phyloP scores from a whole-genome alignment of 2,797 vertebrate species.

The Enteromius viviparus region DNA sequence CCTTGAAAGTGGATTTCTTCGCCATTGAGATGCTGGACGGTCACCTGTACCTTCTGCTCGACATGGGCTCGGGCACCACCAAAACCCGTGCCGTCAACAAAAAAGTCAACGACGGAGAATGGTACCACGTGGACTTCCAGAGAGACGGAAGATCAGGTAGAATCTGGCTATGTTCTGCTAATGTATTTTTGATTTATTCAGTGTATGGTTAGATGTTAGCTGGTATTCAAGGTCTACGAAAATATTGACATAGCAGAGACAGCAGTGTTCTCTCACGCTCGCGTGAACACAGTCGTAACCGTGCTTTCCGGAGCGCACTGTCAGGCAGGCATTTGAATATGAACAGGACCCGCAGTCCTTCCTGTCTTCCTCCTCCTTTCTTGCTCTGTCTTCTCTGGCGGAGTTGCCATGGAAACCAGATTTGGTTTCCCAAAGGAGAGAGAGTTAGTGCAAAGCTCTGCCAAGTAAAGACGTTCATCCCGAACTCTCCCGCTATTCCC shows the following conservation, averaged over 20 bases:
- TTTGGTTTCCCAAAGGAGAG: conserved; percentile 63
- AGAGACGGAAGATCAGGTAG: conserved; percentile 95
- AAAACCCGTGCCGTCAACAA: conserved; percentile 94
- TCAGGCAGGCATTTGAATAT: conserved; percentile 61
- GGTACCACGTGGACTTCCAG: conserved; percentile 99
- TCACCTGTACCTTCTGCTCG: conserved; percentile 93
- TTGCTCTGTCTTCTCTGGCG: conserved; percentile 53
- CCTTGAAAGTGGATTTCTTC: conserved; percentile 93
- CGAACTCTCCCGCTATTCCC: conserved; percentile 36
- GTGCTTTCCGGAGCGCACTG: conserved; percentile 41
- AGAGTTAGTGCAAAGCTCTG: conserved; percentile 53
- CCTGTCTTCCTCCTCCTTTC: conserved; percentile 48
- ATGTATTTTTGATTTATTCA: conserved; percentile 27
- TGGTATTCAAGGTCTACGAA: conserved; percentile 36
- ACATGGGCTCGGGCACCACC: conserved; percentile 98
- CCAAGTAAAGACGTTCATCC: conserved; percentile 58
- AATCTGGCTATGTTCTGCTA: background rate
- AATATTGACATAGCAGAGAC: conserved; percentile 50
- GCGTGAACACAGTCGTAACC: conserved; percentile 41
- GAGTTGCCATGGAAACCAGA: conserved; percentile 66
- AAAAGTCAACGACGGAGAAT: conserved; percentile 98
- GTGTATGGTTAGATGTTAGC: conserved; percentile 21
- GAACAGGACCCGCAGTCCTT: conserved; percentile 51
- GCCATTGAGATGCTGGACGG: conserved; percentile 98
- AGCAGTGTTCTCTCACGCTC: conserved; percentile 42